phyloP scores from a whole-genome alignment of 1,140 invertebrate species.

The Dufourea novaeangliae region DNA sequence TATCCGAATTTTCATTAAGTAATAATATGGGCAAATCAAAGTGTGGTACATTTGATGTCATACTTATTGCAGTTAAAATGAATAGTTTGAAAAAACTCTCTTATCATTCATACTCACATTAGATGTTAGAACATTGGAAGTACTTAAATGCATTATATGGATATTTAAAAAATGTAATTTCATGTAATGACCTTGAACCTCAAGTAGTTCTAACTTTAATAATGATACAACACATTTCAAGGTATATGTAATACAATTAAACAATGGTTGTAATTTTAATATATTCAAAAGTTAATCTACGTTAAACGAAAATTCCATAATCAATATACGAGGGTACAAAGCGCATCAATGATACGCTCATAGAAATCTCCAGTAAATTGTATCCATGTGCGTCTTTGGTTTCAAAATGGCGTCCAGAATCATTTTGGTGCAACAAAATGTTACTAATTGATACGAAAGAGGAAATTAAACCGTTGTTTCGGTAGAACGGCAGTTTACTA shows the following conservation, averaged over 20 bases:
- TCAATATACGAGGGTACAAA: background rate
- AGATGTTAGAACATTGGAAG: background rate
- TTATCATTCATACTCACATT: background rate
- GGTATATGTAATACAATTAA: background rate
- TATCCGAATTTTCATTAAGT: background rate
- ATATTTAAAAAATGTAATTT: conserved; percentile 6
- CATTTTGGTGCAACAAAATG: conserved; percentile 41
- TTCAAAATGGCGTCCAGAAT: conserved; percentile 61
- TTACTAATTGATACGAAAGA: conserved; percentile 35
- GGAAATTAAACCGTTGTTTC: conserved; percentile 22
- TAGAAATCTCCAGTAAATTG: conserved; percentile 15
- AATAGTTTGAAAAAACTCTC: background rate
- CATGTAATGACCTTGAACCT: conserved; percentile 31
- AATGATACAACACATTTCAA: background rate
- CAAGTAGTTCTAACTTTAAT: conserved; percentile 20
- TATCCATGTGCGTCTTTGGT: conserved; percentile 55
- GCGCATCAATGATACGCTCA: background rate
- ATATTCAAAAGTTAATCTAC: background rate
- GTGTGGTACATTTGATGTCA: no score
- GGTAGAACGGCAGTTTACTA: background rate
- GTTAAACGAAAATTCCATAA: background rate
- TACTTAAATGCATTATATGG: background rate
- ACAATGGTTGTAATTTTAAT: background rate
- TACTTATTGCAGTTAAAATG: background rate
- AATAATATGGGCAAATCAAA: background rate